Evolutionary conservation across 2,113 vertebrate species (phyloP).

Genomic region (Tragelaphus imberbis): DNA sequence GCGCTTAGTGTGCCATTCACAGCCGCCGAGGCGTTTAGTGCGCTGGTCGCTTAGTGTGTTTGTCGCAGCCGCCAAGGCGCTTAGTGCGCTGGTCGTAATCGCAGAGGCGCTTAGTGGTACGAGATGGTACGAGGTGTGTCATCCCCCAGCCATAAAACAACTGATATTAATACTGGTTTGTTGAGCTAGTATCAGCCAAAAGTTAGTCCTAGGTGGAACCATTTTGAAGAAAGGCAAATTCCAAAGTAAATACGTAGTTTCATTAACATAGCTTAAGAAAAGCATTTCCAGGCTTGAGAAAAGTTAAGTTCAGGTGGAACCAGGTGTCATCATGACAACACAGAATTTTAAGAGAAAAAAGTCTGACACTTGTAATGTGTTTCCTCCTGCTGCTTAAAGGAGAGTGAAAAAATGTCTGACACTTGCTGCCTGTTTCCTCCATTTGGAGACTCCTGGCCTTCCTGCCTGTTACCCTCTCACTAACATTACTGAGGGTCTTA

Average conservation of each 20-base stretch:
- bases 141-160: not conserved
- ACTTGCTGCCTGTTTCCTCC: not conserved
- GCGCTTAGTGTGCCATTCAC: too few species aligned
- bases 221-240: not conserved
- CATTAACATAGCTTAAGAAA: not conserved
- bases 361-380: not conserved
- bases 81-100: too few species aligned
- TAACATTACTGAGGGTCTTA: not conserved
- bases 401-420: not conserved
- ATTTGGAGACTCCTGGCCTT: not conserved
- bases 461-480: not conserved
- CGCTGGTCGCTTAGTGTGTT: too few species aligned
- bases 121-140: not conserved
- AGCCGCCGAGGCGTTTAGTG: too few species aligned
- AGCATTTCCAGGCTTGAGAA: not conserved
- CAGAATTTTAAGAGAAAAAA: not conserved
- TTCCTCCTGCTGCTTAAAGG: accelerated
- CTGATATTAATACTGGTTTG: not conserved
- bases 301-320: not conserved
- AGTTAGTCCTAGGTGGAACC: not conserved
- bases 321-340: not conserved
- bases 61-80: too few species aligned
- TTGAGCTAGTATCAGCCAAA: not conserved
- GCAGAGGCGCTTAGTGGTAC: too few species aligned
- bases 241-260: not conserved